Conservation (phyloP, 2,797 vertebrate species). For the Jordanella pulchra region DNA sequence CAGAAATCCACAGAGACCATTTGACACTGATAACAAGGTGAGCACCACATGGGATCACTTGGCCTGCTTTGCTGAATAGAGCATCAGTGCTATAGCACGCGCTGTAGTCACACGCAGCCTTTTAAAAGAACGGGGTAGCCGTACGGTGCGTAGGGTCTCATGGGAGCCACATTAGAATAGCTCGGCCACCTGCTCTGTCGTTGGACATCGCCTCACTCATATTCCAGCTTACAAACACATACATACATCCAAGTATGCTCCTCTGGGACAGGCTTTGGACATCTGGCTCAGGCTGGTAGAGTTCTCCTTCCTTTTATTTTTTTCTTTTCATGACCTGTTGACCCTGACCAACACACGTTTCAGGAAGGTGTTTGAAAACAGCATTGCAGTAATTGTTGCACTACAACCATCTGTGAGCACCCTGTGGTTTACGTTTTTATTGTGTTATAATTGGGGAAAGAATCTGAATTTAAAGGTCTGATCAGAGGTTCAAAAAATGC, state of each 20-base stretch:
- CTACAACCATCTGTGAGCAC: constrained; percentile 1
- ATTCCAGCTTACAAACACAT: constrained; percentile 57
- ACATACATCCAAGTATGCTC: constrained; percentile 46
- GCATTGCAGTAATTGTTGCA: constrained; percentile 27
- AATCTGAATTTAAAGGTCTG: neutral
- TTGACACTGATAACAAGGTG: constrained; percentile 67
- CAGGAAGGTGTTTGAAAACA: constrained; percentile 49
- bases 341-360: constrained; percentile 48
- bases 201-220: constrained; percentile 58
- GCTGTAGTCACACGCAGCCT: constrained; percentile 38
- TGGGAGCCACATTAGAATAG: constrained; percentile 78
- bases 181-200: constrained; percentile 84
- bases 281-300: constrained; percentile 74
- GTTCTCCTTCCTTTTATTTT: constrained; percentile 43
- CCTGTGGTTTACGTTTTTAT: neutral
- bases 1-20: constrained; percentile 58
- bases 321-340: constrained; percentile 48
- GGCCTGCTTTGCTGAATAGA: constrained; percentile 38
- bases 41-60: constrained; percentile 52
- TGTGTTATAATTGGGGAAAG: neutral
- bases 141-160: constrained; percentile 50
- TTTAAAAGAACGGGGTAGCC: constrained; percentile 19
- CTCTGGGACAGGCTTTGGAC: constrained; percentile 65
- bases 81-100: constrained; percentile 34
- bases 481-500: neutral